A percentile compares a stretch with the other conserved stretches of the same genome.
Conservation (phyloP, 2,888 invertebrate genomes). For the Vannuccia rotundouncinata region DNA sequence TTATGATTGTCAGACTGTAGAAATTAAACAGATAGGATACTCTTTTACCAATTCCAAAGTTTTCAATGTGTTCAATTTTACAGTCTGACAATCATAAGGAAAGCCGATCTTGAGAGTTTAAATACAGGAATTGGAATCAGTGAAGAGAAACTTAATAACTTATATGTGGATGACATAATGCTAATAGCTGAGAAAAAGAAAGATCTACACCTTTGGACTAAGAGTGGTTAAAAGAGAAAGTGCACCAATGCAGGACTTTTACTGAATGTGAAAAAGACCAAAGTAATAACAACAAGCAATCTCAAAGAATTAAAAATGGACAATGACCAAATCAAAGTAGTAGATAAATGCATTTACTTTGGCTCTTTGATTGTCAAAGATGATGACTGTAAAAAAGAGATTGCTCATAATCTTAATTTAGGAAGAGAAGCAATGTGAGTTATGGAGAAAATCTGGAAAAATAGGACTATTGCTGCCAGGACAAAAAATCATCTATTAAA, state of each 20-base stretch:
- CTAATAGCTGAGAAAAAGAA: neutral
- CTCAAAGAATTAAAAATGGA: too few relatives aligned
- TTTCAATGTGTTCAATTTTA: too few relatives aligned
- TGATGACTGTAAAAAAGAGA: too few relatives aligned
- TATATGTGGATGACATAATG: neutral
- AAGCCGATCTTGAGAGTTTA: neutral
- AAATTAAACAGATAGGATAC: neutral
- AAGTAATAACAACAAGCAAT: neutral
- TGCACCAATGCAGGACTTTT: neutral
- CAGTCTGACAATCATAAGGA: neutral
- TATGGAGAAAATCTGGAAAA: neutral
- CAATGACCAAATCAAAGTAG: too few relatives aligned
- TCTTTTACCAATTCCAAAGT: too few relatives aligned
- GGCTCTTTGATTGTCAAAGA: too few relatives aligned
- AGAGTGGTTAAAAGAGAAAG: neutral
- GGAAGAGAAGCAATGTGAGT: neutral
- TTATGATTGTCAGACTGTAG: neutral
- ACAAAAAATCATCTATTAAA: neutral
- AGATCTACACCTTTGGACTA: neutral
- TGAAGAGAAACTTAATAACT: neutral
- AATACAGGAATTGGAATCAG: neutral
- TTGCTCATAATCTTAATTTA: neutral
- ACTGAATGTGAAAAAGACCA: neutral
- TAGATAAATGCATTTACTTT: too few relatives aligned
- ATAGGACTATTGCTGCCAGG: neutral